Percentiles rank a stretch among this genome's conserved stretches.
phyloP scores from a whole-genome alignment of 2,888 invertebrate species.

The Melanchra persicariae region DNA sequence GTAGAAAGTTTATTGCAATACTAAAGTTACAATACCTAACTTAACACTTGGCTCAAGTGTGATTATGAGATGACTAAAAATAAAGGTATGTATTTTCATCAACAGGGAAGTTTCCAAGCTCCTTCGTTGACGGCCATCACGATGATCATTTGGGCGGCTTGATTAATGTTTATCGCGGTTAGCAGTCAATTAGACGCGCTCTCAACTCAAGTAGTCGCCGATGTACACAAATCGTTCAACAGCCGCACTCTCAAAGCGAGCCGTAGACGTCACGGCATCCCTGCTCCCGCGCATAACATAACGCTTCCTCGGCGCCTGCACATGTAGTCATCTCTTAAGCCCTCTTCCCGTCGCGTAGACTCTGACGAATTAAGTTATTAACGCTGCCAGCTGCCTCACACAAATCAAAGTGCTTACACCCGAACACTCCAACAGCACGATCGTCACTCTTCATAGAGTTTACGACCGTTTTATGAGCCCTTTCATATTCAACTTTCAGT shows the following conservation, averaged over 20 bases:
- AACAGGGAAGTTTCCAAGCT: slow-evolving; percentile 15
- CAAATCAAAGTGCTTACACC: slow-evolving; percentile 88
- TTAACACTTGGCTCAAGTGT: slow-evolving; percentile 28
- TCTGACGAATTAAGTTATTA: slow-evolving; percentile 91
- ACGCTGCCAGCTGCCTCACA: slow-evolving; percentile 88
- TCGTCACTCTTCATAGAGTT: slow-evolving; percentile 82
- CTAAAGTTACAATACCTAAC: slow-evolving; percentile 40
- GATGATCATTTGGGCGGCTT: slow-evolving; percentile 66
- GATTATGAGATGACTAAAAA: slow-evolving; percentile 29
- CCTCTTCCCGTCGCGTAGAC: slow-evolving; percentile 86
- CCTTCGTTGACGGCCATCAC: slow-evolving; percentile 53
- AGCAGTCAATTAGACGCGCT: slow-evolving; percentile 81
- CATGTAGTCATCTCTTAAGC: slow-evolving; percentile 83
- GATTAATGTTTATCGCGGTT: slow-evolving; percentile 79
- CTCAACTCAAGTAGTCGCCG: slow-evolving; percentile 75
- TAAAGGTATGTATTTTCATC: slow-evolving; percentile 32
- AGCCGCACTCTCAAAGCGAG: slow-evolving; percentile 72
- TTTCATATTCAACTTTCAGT: slow-evolving; percentile 88
- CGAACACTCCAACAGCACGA: slow-evolving; percentile 81
- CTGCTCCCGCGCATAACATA: slow-evolving; percentile 79
- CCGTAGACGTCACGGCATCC: slow-evolving; percentile 74
- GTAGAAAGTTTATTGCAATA: slow-evolving; percentile 40
- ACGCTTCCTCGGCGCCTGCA: slow-evolving; percentile 84
- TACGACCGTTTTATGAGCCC: slow-evolving; percentile 87
- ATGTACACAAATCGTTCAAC: slow-evolving; percentile 86